Evolutionary conservation across 2,113 vertebrate genomes (phyloP), one percentile per base, ranked within the genome.

Genomic region (Rattus norvegicus): DNA sequence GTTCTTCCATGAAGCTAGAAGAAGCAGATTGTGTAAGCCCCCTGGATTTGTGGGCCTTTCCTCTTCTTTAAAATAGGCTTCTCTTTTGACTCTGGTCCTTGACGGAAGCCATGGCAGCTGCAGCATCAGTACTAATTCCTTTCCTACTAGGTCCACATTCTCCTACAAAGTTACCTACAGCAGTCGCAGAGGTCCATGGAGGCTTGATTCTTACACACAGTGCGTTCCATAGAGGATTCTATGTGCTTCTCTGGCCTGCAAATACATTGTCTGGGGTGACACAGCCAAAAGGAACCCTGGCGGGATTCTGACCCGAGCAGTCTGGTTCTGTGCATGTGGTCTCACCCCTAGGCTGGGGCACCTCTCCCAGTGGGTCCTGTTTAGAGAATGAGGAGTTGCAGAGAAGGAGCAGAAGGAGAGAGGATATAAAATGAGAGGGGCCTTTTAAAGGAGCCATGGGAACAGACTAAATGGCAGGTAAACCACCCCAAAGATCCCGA

Each of bases 141-240:
- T 63, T 28, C 80, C 52, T 36, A 1, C 4, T 12, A 17, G 56
- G 56, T 20, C 12, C 5, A 0, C 14, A 4, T 10, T 36, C 24
- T 67, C 14, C n/a, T 3, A 19, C 2, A 36, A 39, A 67, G 39
- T 59, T 17, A 22, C 10, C 11, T n/a, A 24, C 1, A 7, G 13
- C 54, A 20, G 28, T 47, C 22, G 7, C 54, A 0, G 28, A 43
- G 10, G 75, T 28, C 52, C n/a, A 0, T 0, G 17, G 24, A 13
- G 54, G 54, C 30, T 43, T 88, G n/a, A 5, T 61, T 20, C 33
- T 17, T 9, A 13, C 9, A 14, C 13, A 33, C 16, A 16, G 28
- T 43, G 4, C 20, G 4, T 94, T 24, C 63, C 36, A 11, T 0
- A 16, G 20, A 39, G 7, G 75, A 80, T 30, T 36, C 10, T 56